phyloP scores from a whole-genome alignment of 2,888 invertebrate species.

The Lepidochrysops patricia region DNA sequence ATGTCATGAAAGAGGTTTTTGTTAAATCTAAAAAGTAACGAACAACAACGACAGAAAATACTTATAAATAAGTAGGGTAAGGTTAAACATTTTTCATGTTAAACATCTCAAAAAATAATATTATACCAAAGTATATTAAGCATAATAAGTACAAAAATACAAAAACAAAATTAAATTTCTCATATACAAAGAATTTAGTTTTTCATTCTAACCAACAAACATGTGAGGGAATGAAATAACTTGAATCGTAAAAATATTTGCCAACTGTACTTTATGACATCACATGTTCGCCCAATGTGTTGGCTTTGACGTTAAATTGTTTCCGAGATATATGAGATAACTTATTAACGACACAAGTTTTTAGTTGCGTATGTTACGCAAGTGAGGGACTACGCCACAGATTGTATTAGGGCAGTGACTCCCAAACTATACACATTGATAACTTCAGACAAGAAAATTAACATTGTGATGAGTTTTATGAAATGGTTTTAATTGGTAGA shows the following conservation, averaged over 20 bases:
- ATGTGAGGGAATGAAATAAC: background rate
- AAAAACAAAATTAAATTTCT: no score
- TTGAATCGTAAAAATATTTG: background rate
- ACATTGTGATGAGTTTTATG: no score
- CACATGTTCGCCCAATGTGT: constrained; percentile 8
- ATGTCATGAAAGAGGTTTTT: background rate
- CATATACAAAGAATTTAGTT: background rate
- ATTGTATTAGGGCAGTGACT: background rate
- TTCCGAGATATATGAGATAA: constrained; percentile 23
- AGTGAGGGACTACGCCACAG: constrained; percentile 15
- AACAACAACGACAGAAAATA: no score
- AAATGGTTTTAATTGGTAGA: no score
- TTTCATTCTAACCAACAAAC: background rate
- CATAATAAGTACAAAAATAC: no score
- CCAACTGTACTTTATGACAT: constrained; percentile 3
- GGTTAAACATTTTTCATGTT: no score
- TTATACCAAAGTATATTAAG: no score
- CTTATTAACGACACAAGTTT: constrained; percentile 31
- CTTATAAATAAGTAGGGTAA: no score
- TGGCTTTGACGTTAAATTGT: constrained; percentile 21
- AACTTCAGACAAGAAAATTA: background rate
- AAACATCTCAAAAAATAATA: no score
- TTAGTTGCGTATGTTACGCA: constrained; percentile 27
- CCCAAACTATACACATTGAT: background rate
- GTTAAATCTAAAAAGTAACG: background rate